phyloP scores from a whole-genome alignment of 2,113 vertebrate species.

The Capra hircus region DNA sequence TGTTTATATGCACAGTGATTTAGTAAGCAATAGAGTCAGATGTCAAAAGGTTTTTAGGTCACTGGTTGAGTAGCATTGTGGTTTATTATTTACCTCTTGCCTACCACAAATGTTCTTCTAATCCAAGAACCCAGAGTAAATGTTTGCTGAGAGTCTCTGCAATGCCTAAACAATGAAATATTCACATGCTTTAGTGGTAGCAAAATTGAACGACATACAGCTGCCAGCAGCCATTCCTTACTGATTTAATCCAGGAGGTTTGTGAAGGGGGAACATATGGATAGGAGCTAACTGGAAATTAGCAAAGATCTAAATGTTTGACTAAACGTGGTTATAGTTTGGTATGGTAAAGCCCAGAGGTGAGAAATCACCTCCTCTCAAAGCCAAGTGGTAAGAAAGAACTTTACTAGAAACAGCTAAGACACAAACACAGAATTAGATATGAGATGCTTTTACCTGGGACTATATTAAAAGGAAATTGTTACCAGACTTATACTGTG shows the following conservation, averaged over 20 bases:
- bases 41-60: conserved; percentile 67
- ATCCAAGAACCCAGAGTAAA: conserved; percentile 67
- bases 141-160: conserved; percentile 66
- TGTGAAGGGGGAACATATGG: conserved; percentile 37
- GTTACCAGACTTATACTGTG: background rate
- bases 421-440: background rate
- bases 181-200: conserved; percentile 67
- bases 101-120: conserved; percentile 67
- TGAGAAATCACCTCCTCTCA: conserved; percentile 10
- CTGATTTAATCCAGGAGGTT: conserved; percentile 52
- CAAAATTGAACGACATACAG: conserved; percentile 62
- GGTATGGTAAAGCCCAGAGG: conserved; percentile 38
- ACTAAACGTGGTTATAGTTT: conserved; percentile 17
- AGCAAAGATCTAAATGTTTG: conserved; percentile 29
- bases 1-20: conserved; percentile 64
- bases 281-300: conserved; percentile 47
- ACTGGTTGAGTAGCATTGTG: conserved; percentile 58
- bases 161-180: conserved; percentile 69
- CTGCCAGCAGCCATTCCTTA: conserved; percentile 54
- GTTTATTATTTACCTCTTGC: conserved; percentile 73
- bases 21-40: conserved; percentile 64
- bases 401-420: background rate
- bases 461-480: background rate
- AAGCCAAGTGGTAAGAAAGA: background rate
- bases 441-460: background rate